phyloP scores from a whole-genome alignment of 2,888 invertebrate species.

The Arge pagana region DNA sequence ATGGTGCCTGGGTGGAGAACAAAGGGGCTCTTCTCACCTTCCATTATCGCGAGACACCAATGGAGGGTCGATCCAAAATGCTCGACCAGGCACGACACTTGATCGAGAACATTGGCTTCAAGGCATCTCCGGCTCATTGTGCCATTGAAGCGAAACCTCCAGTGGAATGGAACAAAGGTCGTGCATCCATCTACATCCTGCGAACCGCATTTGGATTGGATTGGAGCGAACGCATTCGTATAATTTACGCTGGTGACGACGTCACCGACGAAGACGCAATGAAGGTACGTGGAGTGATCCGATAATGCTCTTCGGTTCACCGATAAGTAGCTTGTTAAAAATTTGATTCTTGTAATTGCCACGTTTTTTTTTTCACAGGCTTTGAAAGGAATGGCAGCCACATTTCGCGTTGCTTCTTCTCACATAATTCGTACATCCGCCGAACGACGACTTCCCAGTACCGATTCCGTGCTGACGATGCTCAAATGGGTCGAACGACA shows the following conservation, averaged over 20 bases:
- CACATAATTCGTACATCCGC: conserved; percentile 85
- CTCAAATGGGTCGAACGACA: conserved; percentile 89
- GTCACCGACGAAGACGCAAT: conserved; percentile 90
- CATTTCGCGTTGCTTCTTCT: conserved; percentile 86
- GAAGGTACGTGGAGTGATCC: conserved; percentile 70
- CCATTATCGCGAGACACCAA: conserved; percentile 84
- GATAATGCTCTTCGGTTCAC: no score
- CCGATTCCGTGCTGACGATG: conserved; percentile 88
- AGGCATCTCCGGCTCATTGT: conserved; percentile 79
- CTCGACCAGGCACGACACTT: conserved; percentile 73
- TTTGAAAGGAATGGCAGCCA: conserved; percentile 90
- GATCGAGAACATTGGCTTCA: conserved; percentile 78
- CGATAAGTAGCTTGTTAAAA: no score
- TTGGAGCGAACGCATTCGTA: conserved; percentile 88
- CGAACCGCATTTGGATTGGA: conserved; percentile 89
- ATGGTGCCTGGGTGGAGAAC: conserved; percentile 92
- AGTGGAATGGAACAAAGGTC: conserved; percentile 89
- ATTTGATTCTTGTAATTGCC: no score
- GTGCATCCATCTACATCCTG: conserved; percentile 88
- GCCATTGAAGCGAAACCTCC: conserved; percentile 91
- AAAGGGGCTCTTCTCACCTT: conserved; percentile 86
- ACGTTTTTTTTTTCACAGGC: conserved; percentile 65
- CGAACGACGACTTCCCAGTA: conserved; percentile 83
- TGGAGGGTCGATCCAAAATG: conserved; percentile 68
- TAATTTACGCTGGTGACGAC: conserved; percentile 89